Conservation (phyloP, 2,113 vertebrate genomes). For the Ptilorrhoa leucosticta region DNA sequence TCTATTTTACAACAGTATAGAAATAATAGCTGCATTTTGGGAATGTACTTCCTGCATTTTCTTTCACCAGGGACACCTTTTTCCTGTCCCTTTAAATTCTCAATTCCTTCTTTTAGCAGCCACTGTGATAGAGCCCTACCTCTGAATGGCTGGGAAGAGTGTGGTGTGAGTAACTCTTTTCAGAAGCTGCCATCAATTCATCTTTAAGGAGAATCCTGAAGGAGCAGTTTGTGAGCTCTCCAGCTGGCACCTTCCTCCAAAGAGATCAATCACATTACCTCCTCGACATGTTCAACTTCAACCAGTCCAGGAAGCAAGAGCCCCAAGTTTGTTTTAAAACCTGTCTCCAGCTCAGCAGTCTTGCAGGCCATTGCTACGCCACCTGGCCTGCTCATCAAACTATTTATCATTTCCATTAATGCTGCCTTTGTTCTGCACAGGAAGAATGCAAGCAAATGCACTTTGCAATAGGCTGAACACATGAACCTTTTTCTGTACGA, state of each 20-base stretch:
- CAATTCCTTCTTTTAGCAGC: conserved; percentile 41
- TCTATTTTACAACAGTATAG: conserved; percentile 4
- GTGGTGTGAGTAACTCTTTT: conserved; percentile 59
- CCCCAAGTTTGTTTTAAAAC: conserved; percentile 57
- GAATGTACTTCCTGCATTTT: conserved; percentile 43
- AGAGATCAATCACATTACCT: conserved; percentile 71
- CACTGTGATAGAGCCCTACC: conserved; percentile 23
- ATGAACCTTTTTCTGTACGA: not conserved
- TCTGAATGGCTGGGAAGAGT: conserved; percentile 54
- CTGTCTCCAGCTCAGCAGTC: conserved; percentile 57
- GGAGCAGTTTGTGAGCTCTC: conserved; percentile 63
- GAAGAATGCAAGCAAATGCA: conserved; percentile 30
- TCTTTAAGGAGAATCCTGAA: conserved; percentile 71
- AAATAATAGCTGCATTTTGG: conserved; percentile 51
- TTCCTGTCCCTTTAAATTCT: conserved; percentile 51
- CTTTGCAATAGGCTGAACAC: conserved; percentile 30
- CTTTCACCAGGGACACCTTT: conserved; percentile 34
- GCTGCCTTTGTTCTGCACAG: conserved; percentile 41
- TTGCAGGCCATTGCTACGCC: conserved; percentile 54
- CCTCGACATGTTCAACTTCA: conserved; percentile 59
- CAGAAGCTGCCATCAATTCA: conserved; percentile 71
- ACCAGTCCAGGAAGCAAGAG: conserved; percentile 50
- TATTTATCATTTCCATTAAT: conserved; percentile 69
- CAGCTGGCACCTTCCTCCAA: conserved; percentile 66
- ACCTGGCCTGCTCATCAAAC: conserved; percentile 67